Evolutionary conservation across 2,888 invertebrate species (phyloP), one percentile per base, ranked within the genome.

Genomic region (Leucoma salicis): DNA sequence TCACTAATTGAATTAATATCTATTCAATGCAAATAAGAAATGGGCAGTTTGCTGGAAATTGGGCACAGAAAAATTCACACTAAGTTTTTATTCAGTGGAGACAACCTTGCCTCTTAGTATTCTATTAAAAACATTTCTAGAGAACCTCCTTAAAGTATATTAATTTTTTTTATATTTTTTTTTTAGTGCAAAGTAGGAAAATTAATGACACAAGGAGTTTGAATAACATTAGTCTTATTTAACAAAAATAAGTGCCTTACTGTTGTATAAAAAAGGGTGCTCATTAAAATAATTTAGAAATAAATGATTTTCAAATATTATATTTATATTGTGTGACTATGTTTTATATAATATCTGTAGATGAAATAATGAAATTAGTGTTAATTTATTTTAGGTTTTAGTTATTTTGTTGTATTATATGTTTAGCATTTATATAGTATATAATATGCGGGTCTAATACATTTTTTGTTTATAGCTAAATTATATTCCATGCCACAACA

Each of bases 401-500:
- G 53, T 42, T 49, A 55, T 57, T 74, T 18, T 70, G 72, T 81
- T 85, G 83, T 83, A 83, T 71, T 66, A 72, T 80, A 76, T 56
- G 42, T 49, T 59, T 68, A 63, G 55, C 57, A 59, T 57, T 52
- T 59, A 66, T 72, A 70, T 76, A 75, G 71, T 78, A 78, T 78
- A 73, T 63, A 64, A 64, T 72, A 86, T 82, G 86, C 83, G 86
- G 86, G 86, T 87, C 72, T 79, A 70, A 69, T 71, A 67, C 56
- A 63, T 56, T 63, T 68, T 66, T 73, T 67, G 66, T 68, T 67
- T 55, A 56, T 53, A 66, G 76, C 74, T 82, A 82, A 82, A 80
- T 80, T 81, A 81, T 78, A 74, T 68, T 70, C 70, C 74, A 80
- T 71, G 75, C 76, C 78, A 78, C 75, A 60, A 66, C 49, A 43